Conservation (phyloP, 2,113 vertebrate genomes). For the Takifugu bimaculatus region DNA sequence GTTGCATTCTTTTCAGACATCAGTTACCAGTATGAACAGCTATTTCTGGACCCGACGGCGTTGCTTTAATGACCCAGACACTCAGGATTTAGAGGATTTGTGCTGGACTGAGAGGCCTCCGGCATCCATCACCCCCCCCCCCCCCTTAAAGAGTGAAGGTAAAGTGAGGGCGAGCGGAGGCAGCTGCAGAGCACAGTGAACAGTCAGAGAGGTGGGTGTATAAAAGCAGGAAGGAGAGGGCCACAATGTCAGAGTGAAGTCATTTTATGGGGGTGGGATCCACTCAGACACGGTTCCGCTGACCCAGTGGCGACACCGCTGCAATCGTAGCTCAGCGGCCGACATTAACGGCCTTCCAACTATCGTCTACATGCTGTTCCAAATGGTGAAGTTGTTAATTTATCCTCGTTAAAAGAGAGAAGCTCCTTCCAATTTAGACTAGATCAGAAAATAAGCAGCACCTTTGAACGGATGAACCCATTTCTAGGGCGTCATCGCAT, state of each 20-base stretch:
- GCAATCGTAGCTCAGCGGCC: constrained; percentile 47
- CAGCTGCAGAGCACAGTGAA: constrained; percentile 33
- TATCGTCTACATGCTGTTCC: no score
- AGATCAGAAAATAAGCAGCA: no score
- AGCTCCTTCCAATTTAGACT: no score
- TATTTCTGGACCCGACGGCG: constrained; percentile 45
- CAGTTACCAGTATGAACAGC: neutral
- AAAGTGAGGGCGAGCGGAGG: constrained; percentile 13
- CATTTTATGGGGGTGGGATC: constrained; percentile 56
- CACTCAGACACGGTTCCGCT: constrained; percentile 39
- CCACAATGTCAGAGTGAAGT: constrained; percentile 54
- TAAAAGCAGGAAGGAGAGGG: constrained; percentile 51
- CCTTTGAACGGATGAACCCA: no score
- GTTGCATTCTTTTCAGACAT: no score
- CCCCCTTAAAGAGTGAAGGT: no score
- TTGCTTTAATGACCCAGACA: constrained; percentile 48
- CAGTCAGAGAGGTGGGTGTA: constrained; percentile 49
- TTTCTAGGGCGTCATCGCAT: no score
- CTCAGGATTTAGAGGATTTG: constrained; percentile 23
- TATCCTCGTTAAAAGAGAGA: no score
- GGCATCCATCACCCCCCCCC: no score
- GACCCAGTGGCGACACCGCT: constrained; percentile 49
- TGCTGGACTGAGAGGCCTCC: constrained; percentile 35
- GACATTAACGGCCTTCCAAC: constrained; percentile 32
- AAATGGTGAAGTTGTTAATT: no score